Evolutionary conservation across 2,888 invertebrate genomes (phyloP).

Genomic region (Stenodema calcarata): DNA sequence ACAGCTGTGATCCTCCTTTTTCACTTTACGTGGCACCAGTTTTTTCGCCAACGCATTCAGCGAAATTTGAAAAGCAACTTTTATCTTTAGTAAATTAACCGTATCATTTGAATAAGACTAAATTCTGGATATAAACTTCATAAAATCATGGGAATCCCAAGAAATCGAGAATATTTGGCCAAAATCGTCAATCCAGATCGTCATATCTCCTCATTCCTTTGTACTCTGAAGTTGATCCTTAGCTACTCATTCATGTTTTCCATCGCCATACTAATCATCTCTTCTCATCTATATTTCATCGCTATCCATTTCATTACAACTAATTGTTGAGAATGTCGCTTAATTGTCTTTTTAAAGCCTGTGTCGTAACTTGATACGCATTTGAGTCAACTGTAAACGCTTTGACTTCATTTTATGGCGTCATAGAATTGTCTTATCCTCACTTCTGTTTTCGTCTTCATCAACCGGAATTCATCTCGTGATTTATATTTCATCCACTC

Average conservation of each 20-base stretch:
- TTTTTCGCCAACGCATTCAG: no score
- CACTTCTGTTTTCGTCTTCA: no score
- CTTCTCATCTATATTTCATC: neutral
- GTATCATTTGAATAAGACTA: no score
- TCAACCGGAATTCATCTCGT: no score
- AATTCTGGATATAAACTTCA: no score
- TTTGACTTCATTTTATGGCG: neutral
- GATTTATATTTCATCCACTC: no score
- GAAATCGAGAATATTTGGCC: constrained; percentile 1
- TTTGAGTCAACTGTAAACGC: neutral
- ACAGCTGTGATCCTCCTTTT: no score
- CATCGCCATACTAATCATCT: neutral
- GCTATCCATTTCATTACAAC: neutral
- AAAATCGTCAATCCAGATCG: neutral
- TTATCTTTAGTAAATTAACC: no score
- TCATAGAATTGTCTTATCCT: no score
- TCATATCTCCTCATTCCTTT: neutral
- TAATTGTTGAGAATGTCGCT: neutral
- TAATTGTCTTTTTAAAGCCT: neutral
- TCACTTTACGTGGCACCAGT: no score
- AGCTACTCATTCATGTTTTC: constrained; percentile 35
- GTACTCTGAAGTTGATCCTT: constrained; percentile 41
- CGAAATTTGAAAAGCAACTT: no score
- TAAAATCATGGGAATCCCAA: neutral
- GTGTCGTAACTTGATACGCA: neutral